Evolutionary conservation across 1,140 invertebrate genomes (phyloP).

Genomic region (Hydropsyche tenuis): DNA sequence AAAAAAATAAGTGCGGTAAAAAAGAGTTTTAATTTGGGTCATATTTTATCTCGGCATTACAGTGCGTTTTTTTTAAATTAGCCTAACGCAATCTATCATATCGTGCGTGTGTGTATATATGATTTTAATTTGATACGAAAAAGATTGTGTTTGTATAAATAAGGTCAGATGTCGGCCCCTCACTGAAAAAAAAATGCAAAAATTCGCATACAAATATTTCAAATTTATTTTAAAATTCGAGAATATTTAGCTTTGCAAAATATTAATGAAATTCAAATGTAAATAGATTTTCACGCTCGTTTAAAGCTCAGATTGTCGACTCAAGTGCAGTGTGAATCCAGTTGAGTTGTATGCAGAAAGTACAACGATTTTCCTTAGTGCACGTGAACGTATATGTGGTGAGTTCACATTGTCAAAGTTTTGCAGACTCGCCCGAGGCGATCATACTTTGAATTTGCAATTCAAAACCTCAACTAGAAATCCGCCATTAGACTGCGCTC

Average conservation of each 20-base stretch:
- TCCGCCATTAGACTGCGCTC: neutral
- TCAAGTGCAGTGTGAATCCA: neutral
- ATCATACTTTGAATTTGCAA: slow-evolving; percentile 28
- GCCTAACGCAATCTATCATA: neutral
- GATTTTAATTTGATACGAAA: slow-evolving; percentile 3
- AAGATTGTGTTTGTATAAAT: slow-evolving; percentile 7
- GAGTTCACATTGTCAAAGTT: neutral
- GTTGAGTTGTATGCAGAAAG: neutral
- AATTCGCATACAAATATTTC: too few species aligned
- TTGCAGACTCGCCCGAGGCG: slow-evolving; percentile 4
- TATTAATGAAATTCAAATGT: neutral
- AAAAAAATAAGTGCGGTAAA: neutral
- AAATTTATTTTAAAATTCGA: neutral
- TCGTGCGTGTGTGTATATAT: neutral
- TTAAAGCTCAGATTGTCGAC: neutral
- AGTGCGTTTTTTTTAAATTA: slow-evolving; percentile 1
- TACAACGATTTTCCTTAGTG: neutral
- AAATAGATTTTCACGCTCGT: neutral
- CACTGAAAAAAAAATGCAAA: neutral
- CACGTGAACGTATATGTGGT: neutral
- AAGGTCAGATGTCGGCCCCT: neutral
- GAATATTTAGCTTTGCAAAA: neutral
- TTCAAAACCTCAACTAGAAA: slow-evolving; percentile 1
- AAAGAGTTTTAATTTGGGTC: slow-evolving; percentile 16
- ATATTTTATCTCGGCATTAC: slow-evolving; percentile 10